Base-by-base conservation (phyloP, 1,140 invertebrate species). In the Zophobas morio region DNA sequence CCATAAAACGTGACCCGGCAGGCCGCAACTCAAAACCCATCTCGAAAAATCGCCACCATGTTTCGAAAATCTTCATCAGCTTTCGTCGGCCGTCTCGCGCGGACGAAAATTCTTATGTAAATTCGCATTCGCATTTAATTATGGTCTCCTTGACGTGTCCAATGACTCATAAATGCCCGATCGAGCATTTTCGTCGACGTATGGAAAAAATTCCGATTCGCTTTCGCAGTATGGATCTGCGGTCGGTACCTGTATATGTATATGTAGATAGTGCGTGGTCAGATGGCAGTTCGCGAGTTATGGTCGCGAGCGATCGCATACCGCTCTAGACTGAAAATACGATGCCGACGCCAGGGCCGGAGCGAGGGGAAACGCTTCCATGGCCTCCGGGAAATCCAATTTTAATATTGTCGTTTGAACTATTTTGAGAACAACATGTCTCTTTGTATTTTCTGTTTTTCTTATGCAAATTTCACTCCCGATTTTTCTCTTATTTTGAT, bases 221-320 rank as follows among this genome's bases (percentile, higher is more conserved):
- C 35, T 42, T 72, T 72, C 70, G 47, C 46, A 70, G 54, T 49
- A 51, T 39, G 56, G 78, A 79, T 79, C 71, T 79, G 76, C 73
- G 79, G 73, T 74, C 73, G 76, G 78, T 78, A 60, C 66, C 75
- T 78, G 78, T 75, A 76, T 80, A 78, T 81, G 79, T 81, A 76
- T 81, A 82, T 82, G 81, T 81, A 81, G 81, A 82, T 82, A 80
- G 81, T 82, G 80, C 80, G 80, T 82, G 81, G 81, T 82, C 81
- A 82, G 78, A 81, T 81, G 81, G 79, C 81, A 82, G 79, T 80
- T 81, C 73, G 77, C 75, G 79, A 82, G 81, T 82, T 82, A 82
- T 82, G 80, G 78, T 82, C 74, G 80, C 81, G 70, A 70, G 78
- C 77, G 78, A 81, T 81, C 79, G 78, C 80, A 81, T 81, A 81